Conservation (phyloP, 2,888 invertebrate species). For the Abrostola tripartita region DNA sequence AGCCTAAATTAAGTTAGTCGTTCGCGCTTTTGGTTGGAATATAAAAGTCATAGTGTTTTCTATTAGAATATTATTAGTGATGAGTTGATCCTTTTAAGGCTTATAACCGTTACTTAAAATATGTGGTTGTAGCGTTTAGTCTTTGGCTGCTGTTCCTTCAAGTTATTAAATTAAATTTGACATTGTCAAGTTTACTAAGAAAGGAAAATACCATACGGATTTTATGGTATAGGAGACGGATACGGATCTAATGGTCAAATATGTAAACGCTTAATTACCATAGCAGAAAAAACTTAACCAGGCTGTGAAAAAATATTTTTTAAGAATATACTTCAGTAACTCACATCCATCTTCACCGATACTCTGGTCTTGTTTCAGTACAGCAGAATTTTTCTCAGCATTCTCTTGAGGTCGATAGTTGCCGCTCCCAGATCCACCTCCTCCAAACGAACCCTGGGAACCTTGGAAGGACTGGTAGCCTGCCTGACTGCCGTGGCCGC, state of each 20-base stretch:
- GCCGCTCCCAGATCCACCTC: conserved; percentile 55
- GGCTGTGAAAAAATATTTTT: too few species aligned
- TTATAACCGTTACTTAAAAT: not conserved
- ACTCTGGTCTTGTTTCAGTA: conserved; percentile 73
- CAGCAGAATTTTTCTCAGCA: conserved; percentile 72
- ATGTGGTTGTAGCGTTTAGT: too few species aligned
- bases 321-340: conserved; percentile 41
- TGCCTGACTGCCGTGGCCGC: conserved; percentile 21
- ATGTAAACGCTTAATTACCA: too few species aligned
- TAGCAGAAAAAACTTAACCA: not conserved
- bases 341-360: conserved; percentile 74
- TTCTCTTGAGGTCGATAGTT: conserved; percentile 73
- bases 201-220: too few species aligned
- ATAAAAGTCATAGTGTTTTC: too few species aligned
- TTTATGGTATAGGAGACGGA: too few species aligned
- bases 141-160: too few species aligned
- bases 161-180: too few species aligned
- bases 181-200: too few species aligned
- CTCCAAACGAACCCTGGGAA: conserved; percentile 33
- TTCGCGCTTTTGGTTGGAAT: too few species aligned
- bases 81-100: not conserved
- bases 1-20: not conserved
- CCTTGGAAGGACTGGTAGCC: conserved; percentile 37
- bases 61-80: too few species aligned
- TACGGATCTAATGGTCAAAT: too few species aligned